Evolutionary conservation across 1,140 invertebrate genomes (phyloP).

Genomic region (Conus betulinus): DNA sequence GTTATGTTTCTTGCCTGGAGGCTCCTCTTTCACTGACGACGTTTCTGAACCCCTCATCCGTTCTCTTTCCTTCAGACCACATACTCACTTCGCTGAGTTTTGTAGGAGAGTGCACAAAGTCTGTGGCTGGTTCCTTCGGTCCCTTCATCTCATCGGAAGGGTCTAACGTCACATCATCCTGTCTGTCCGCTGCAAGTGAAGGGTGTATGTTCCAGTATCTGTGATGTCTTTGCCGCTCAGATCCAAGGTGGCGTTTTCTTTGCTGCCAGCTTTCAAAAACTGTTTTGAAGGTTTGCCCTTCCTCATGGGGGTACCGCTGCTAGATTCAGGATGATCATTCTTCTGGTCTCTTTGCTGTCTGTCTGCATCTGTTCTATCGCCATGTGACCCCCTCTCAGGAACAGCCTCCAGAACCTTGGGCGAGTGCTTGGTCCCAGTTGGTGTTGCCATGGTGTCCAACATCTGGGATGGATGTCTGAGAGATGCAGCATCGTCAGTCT

Average conservation of each 20-base stretch:
- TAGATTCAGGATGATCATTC: no score
- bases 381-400: no score
- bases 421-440: neutral
- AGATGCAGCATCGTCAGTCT: slow-evolving; percentile 23
- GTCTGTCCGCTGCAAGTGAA: neutral
- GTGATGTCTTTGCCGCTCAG: neutral
- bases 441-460: neutral
- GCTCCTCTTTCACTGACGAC: slow-evolving; percentile 38
- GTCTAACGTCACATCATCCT: neutral
- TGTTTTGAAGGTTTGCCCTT: no score
- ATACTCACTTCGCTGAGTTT: neutral
- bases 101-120: slow-evolving; percentile 2
- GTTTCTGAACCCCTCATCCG: slow-evolving; percentile 52
- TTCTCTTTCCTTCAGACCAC: slow-evolving; percentile 41
- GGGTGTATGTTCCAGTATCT: neutral
- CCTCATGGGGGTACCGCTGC: no score
- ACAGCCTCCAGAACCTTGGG: neutral
- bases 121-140: neutral
- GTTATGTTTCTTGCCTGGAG: neutral
- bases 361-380: no score
- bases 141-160: neutral
- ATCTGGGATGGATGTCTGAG: neutral
- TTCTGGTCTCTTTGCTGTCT: no score
- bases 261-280: no score
- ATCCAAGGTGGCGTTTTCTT: no score